Percentiles rank a stretch among this genome's conserved stretches.
Evolutionary conservation across 2,888 invertebrate species (phyloP).

Genomic region (Baccha elongata): DNA sequence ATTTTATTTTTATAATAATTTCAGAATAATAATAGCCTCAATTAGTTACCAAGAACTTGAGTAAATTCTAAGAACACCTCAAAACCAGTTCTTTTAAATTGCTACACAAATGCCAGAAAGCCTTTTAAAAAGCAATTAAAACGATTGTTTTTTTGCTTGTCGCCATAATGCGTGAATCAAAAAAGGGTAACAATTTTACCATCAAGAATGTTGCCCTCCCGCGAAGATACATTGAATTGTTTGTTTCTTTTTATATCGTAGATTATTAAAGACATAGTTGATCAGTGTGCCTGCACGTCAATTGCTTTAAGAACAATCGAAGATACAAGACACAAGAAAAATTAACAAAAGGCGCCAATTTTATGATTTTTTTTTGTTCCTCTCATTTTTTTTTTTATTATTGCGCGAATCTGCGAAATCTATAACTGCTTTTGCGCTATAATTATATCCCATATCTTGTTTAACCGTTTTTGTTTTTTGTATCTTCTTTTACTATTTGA

Average conservation of each 20-base stretch:
- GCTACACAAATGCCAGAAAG: not conserved
- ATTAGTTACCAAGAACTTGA: not conserved
- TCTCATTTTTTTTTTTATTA: slow-evolving; percentile 29
- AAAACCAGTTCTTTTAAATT: slow-evolving; percentile 32
- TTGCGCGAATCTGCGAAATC: slow-evolving; percentile 64
- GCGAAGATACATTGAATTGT: slow-evolving; percentile 5
- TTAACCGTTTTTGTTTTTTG: slow-evolving; percentile 1
- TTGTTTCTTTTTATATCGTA: not conserved
- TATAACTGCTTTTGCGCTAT: slow-evolving; percentile 39
- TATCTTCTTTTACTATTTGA: slow-evolving; percentile 6
- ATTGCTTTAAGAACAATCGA: slow-evolving; percentile 40
- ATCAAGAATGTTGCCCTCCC: slow-evolving; percentile 18
- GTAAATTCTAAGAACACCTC: slow-evolving; percentile 3
- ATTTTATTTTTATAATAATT: not conserved
- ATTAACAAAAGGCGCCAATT: slow-evolving; percentile 63
- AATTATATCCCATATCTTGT: slow-evolving; percentile 52
- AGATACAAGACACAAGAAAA: slow-evolving; percentile 10
- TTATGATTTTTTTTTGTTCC: slow-evolving; percentile 29
- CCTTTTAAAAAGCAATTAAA: slow-evolving; percentile 28
- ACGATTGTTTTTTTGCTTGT: slow-evolving; percentile 14
- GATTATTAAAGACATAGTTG: slow-evolving; percentile 35
- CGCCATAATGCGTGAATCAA: not conserved
- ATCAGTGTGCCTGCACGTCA: slow-evolving; percentile 50
- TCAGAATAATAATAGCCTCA: not conserved
- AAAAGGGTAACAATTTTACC: slow-evolving; percentile 21